Evolutionary conservation across 1,140 invertebrate species (phyloP), one percentile per base, ranked within the genome.

Genomic region (Latrodectus geometricus): DNA sequence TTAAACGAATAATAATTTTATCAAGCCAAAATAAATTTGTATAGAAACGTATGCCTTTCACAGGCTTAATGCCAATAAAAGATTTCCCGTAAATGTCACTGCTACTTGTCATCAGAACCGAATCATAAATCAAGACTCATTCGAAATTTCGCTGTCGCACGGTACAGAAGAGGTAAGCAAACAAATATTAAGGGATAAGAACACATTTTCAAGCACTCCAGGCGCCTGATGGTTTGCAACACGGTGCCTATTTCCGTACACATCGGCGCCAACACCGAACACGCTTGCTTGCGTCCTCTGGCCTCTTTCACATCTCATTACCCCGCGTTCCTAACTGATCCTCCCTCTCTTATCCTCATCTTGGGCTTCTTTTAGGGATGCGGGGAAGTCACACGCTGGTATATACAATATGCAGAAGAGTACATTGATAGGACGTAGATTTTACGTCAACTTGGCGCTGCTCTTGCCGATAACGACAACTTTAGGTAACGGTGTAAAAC

Each of bases 251-350:
- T 84, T 84, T 84, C 82, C 73, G 82, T 84, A 15, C 73, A 23
- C 56, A 75, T 84, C 49, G 82, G 82, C 82, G 82, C 82, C 82
- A 76, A 69, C 76, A 66, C 82, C 65, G 72, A 68, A n/a, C 73
- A 84, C 82, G 82, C 82, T 84, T 84, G 82, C 82, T 68, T 84
- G 82, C 73, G 21, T 76, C 17, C 56, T 69, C 68, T 61, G 17
- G 17, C 82, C 72, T 35, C 21, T 65, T 84, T 84, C 82, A 84
- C 82, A 84, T 84, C 82, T 84, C 82, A 84, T 84, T 84, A 84
- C 75, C 80, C 65, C 49, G 77, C 65, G 77, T 48, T 23, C n/a
- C 21, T 52, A 52, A n/a, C 9, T 21, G 11, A 17, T 75, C 73
- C 54, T 54, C 14, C n/a, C 73, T 75, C 48, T 48, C 9, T 48